Base-by-base conservation (phyloP, 2,113 vertebrate genomes). In the Struthidea cinerea region DNA sequence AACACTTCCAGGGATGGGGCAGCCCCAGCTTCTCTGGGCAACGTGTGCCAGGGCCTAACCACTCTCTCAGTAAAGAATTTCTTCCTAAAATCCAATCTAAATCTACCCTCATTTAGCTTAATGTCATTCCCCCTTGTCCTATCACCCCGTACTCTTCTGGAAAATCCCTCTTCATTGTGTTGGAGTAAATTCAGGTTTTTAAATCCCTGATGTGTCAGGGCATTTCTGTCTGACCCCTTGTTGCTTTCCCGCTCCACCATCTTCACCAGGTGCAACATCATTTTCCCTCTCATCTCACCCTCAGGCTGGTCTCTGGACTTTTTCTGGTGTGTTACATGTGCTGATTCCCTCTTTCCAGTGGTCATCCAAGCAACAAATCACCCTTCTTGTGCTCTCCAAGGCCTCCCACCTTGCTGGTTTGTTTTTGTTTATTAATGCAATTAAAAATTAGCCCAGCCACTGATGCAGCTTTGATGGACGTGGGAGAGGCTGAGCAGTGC, bases 381-480 rank as follows among this genome's bases (percentile, higher is more conserved):
- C 7, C 3, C n/a, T 41, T 6, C 7, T 35, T 50, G 14, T 0
- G 2, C 3, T 49, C 26, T 84, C 14, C 8, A 4, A 50, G 20
- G 17, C 41, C 37, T 76, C 35, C 11, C 2, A 8, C 26, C 30
- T 46, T 87, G 21, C 9, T 74, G 28, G 5, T 84, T 84, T 63
- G 53, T 28, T 55, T 57, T 18, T 59, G 46, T 18, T 15, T 46
- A 18, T 53, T 61, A 68, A 69, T 50, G 19, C 26, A 69, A 17
- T 52, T 55, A 24, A 77, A 83, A 76, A 49, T 57, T 16, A 69
- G 1, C 22, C 9, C 17, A 20, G 1, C 7, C 5, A 4, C 14
- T 56, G 17, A 21, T 35, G 22, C 32, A 57, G 20, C 22, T 69
- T 63, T 68, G 37, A 52, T 5, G 26, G 57, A 11, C 12, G 1